Evolutionary conservation across 2,113 vertebrate genomes (phyloP).

Genomic region (Plotosus lineatus): DNA sequence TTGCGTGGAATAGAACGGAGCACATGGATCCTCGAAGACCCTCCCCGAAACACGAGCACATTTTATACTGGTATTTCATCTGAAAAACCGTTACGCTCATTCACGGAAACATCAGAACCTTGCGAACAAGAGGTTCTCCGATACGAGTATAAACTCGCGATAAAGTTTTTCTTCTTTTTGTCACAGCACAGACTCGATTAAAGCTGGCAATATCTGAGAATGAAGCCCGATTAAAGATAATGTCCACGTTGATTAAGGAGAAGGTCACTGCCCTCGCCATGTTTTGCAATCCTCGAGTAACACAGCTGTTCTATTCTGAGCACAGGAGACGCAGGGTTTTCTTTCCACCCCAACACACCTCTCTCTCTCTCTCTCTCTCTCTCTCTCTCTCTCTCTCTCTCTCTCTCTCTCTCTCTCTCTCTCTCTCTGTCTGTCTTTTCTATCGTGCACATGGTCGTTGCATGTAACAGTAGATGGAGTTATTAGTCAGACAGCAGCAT

Average conservation of each 20-base stretch:
- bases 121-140: neutral
- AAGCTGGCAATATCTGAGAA: neutral
- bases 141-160: too few species aligned
- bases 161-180: neutral
- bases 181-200: neutral
- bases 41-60: too few species aligned
- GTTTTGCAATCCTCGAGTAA: conserved; percentile 47
- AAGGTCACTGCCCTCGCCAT: conserved; percentile 51
- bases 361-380: too few species aligned
- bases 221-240: conserved; percentile 26
- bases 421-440: conserved; percentile 39
- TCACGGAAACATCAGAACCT: neutral
- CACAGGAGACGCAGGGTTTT: conserved; percentile 62
- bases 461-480: conserved; percentile 71
- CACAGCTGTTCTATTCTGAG: conserved; percentile 62
- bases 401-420: too few species aligned
- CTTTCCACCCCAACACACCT: conserved; percentile 50
- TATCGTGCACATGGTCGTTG: neutral
- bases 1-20: too few species aligned
- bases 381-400: too few species aligned
- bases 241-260: conserved; percentile 12
- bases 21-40: too few species aligned
- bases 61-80: neutral
- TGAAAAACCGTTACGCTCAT: neutral
- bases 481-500: conserved; percentile 69